A percentile compares a stretch with the other conserved stretches of the same genome.
Conservation (phyloP, 1,140 invertebrate genomes). For the Monochamus saltuarius region DNA sequence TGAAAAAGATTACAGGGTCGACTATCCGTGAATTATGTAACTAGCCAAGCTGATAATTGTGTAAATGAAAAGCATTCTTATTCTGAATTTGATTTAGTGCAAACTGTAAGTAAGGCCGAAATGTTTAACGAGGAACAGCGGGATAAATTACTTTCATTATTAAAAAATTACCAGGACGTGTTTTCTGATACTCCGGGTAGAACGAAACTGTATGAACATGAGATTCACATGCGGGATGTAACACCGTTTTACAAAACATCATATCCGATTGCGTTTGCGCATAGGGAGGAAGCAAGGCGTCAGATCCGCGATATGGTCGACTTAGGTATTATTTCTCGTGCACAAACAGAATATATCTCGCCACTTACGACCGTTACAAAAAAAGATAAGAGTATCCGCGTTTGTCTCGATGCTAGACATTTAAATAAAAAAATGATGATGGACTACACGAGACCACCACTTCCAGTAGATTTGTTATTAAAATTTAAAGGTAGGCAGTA, state of each 20-base stretch:
- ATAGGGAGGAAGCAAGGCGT: background rate
- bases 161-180: background rate
- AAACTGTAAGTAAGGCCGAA: background rate
- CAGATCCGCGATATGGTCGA: slow-evolving; percentile 10
- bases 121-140: background rate
- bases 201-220: background rate
- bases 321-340: background rate
- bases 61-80: background rate
- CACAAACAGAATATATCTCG: slow-evolving; percentile 13
- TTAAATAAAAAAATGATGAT: slow-evolving; percentile 5
- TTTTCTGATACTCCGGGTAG: slow-evolving; percentile 2
- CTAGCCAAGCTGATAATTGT: no score
- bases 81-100: background rate
- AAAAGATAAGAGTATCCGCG: slow-evolving; percentile 5
- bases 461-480: slow-evolving; percentile 1
- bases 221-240: background rate
- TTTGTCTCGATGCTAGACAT: slow-evolving; percentile 9
- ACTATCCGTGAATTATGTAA: no score
- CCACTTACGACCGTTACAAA: slow-evolving; percentile 9
- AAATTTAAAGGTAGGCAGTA: slow-evolving; percentile 2
- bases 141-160: background rate
- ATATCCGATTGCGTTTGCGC: slow-evolving; percentile 3
- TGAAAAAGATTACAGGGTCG: background rate
- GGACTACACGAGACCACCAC: background rate
- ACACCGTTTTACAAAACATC: background rate